A percentile compares a stretch with the other conserved stretches of the same genome.
Conservation (phyloP, 2,113 vertebrate genomes). For the Tapirus terrestris region DNA sequence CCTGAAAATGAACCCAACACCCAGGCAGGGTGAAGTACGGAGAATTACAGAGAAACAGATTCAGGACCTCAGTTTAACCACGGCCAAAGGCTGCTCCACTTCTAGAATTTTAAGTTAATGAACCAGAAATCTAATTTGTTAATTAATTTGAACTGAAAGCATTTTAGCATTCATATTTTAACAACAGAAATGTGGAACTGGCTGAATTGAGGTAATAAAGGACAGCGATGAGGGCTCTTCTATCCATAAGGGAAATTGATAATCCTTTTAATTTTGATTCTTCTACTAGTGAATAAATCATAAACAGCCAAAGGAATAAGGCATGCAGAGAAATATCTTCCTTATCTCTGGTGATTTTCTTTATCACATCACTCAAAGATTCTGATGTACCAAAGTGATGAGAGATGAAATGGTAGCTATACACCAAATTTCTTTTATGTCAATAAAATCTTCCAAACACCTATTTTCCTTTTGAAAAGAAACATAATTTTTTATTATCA, state of each 20-base stretch:
- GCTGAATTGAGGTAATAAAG: neutral
- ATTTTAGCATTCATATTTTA: neutral
- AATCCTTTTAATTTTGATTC: neutral
- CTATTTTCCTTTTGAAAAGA: neutral
- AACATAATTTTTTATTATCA: neutral
- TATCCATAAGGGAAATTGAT: neutral
- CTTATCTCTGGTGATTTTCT: neutral
- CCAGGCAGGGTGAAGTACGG: neutral
- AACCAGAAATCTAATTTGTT: neutral
- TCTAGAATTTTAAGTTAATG: neutral
- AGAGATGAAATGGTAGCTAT: neutral
- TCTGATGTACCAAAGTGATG: neutral
- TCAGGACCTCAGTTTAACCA: neutral
- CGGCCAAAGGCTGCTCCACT: neutral
- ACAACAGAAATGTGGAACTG: neutral
- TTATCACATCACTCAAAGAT: neutral
- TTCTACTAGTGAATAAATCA: neutral
- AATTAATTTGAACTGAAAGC: neutral
- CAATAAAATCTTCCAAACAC: neutral
- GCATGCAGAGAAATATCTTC: neutral
- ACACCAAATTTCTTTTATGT: neutral
- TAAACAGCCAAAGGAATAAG: neutral
- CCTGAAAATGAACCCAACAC: neutral
- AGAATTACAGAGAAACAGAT: neutral
- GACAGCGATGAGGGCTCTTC: neutral